Conservation (phyloP, 2,888 invertebrate genomes). For the Candidula unifasciata region DNA sequence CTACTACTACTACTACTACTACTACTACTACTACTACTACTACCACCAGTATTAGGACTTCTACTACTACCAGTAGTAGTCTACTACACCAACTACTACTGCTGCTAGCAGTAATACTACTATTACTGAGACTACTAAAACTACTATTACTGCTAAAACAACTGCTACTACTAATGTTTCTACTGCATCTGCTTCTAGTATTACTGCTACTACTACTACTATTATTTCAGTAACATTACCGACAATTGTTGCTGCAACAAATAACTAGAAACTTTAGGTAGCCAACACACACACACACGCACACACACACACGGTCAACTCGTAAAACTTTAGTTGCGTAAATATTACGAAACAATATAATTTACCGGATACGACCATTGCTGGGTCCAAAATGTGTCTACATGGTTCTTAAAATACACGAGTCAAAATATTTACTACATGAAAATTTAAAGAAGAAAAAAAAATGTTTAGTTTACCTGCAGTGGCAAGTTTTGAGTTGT, state of each 20-base stretch:
- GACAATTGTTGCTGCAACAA: not conserved
- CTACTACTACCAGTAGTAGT: not conserved
- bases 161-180: slow-evolving; percentile 12
- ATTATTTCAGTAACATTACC: not conserved
- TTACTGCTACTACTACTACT: not conserved
- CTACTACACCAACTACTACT: too few species aligned
- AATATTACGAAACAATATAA: too few species aligned
- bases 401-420: too few species aligned
- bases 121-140: slow-evolving; percentile 24
- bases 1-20: slow-evolving; percentile 34
- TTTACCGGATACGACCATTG: too few species aligned
- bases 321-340: too few species aligned
- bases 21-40: slow-evolving; percentile 26
- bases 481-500: too few species aligned
- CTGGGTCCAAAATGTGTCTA: too few species aligned
- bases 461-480: too few species aligned
- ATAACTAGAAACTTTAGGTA: not conserved
- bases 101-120: not conserved
- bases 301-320: too few species aligned
- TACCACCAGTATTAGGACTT: not conserved
- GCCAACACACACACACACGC: not conserved
- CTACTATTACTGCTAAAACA: slow-evolving; percentile 16
- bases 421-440: too few species aligned
- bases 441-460: too few species aligned
- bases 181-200: not conserved